These are phyloP conservation scores for Polydrusus cervinus DNA, from an alignment of 2,888 invertebrate genomes.

Conservation along the genomic window DNA sequence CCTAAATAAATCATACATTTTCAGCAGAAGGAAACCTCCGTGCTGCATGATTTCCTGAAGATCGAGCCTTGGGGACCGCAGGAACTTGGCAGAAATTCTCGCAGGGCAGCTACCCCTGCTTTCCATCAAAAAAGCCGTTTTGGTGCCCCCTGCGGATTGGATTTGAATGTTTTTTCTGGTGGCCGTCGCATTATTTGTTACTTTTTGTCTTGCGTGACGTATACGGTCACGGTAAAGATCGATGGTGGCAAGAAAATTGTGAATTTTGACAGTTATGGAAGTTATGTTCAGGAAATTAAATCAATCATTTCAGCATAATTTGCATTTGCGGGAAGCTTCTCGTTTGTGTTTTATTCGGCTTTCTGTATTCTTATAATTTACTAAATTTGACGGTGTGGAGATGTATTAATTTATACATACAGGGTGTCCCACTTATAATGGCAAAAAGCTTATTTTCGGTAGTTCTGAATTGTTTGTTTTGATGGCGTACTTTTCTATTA, in stretches of 20 bases:
- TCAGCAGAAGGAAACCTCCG: conserved; percentile 35
- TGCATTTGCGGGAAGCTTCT: too few relatives aligned
- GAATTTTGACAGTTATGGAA: neutral
- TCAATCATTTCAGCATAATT: too few relatives aligned
- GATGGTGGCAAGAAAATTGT: neutral
- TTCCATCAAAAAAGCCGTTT: conserved; percentile 47
- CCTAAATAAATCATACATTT: conserved; percentile 54
- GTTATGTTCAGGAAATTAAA: too few relatives aligned
- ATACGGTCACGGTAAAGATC: neutral
- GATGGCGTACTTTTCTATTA: too few relatives aligned
- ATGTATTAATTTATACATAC: too few relatives aligned
- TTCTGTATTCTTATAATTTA: too few relatives aligned
- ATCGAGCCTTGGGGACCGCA: conserved; percentile 68
- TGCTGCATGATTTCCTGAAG: conserved; percentile 65
- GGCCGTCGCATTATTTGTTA: conserved; percentile 41
- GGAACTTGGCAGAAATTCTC: conserved; percentile 55
- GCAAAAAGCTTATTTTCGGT: too few relatives aligned
- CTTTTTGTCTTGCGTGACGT: conserved; percentile 41
- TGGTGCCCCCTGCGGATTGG: conserved; percentile 40
- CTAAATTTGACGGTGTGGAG: too few relatives aligned
- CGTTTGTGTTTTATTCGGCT: too few relatives aligned
- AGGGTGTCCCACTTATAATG: too few relatives aligned
- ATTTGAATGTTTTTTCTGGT: conserved; percentile 44
- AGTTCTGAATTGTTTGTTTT: too few relatives aligned
- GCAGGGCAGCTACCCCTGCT: conserved; percentile 51